Conservation (phyloP, 2,113 vertebrate species). For the Crotophaga sulcirostris region DNA sequence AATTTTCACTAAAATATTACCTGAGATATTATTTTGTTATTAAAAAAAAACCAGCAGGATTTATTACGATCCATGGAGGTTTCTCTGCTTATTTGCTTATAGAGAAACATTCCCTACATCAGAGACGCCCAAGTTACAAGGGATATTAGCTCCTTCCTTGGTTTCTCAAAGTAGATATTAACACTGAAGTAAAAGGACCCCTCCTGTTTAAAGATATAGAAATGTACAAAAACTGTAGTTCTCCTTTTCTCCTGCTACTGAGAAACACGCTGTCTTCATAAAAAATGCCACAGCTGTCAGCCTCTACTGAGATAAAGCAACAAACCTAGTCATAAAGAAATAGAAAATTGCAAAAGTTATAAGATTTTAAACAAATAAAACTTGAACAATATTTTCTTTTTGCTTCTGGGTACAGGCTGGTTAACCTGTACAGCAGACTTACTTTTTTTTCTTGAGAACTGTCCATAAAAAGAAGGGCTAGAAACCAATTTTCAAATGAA, state of each 20-base stretch:
- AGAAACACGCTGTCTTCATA: constrained; percentile 34
- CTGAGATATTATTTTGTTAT: not conserved
- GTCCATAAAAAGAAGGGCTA: not conserved
- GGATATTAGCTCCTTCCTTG: not conserved
- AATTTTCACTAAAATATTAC: not conserved
- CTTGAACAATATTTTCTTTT: not conserved
- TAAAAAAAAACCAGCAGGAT: not conserved
- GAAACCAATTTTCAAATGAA: not conserved
- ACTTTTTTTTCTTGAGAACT: not conserved
- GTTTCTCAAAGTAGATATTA: constrained; percentile 9
- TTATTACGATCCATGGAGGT: not conserved
- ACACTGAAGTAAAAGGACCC: not conserved
- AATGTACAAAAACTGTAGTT: not conserved
- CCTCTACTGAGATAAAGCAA: not conserved
- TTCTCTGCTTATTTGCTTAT: not conserved
- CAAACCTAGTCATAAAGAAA: not conserved
- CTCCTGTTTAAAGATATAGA: not conserved
- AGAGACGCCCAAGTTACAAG: not conserved
- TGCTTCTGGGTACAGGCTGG: not conserved
- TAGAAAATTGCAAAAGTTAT: not conserved
- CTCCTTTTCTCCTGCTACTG: not conserved
- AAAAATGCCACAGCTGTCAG: constrained; percentile 30
- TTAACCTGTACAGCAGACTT: not conserved
- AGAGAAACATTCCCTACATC: not conserved
- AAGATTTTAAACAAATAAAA: not conserved